Percentiles rank a stretch among this genome's conserved stretches.
Conservation (phyloP, 1,140 invertebrate species). For the Trissolcus basalis region DNA sequence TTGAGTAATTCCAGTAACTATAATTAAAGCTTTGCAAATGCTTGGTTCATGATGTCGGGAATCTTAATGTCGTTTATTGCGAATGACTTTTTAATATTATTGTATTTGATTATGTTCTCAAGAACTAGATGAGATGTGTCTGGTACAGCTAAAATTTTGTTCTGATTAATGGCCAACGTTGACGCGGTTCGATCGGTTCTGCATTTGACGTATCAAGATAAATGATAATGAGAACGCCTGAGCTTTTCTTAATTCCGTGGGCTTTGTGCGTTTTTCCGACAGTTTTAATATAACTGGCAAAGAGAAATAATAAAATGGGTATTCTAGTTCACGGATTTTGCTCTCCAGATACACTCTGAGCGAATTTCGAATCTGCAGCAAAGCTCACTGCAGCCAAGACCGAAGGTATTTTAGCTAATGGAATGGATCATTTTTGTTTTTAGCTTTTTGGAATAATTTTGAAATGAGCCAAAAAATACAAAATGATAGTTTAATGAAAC, state of each 20-base stretch:
- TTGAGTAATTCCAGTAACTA: conserved; percentile 15
- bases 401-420: too few relatives aligned
- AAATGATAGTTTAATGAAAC: too few relatives aligned
- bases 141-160: conserved; percentile 11
- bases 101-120: too few relatives aligned
- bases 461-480: too few relatives aligned
- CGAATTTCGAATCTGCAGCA: too few relatives aligned
- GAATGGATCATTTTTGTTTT: too few relatives aligned
- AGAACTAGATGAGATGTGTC: conserved; percentile 22
- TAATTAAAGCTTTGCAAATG: too few relatives aligned
- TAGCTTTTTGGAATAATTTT: too few relatives aligned
- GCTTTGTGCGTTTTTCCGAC: conserved; percentile 52
- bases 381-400: too few relatives aligned
- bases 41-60: too few relatives aligned
- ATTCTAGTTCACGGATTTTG: conserved; percentile 19
- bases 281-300: conserved; percentile 41
- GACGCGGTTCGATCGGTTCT: conserved; percentile 47
- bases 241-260: conserved; percentile 56
- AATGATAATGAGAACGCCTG: conserved; percentile 55
- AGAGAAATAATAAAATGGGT: conserved; percentile 41
- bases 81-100: too few relatives aligned
- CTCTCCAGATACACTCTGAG: background rate
- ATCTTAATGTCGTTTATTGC: too few relatives aligned
- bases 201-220: conserved; percentile 57
- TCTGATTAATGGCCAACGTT: conserved; percentile 46